Evolutionary conservation across 2,888 invertebrate species (phyloP), one percentile per base, ranked within the genome.

Genomic region (Hyposoter didymator): DNA sequence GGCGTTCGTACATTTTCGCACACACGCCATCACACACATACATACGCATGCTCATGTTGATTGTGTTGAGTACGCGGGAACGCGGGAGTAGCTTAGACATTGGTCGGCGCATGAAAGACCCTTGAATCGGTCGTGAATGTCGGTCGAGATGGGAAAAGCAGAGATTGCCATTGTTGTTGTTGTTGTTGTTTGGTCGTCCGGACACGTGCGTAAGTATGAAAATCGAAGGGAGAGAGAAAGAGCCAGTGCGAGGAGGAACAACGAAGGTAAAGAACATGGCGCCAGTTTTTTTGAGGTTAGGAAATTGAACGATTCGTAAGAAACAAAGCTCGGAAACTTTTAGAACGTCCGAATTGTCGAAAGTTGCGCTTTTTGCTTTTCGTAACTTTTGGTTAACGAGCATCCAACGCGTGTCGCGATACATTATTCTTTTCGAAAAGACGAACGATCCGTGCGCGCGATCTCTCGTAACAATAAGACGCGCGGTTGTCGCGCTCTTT

Each of bases 121-220:
- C 28, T 59, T 12, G 3, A 4, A 28, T 22, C 49, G 22, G 22
- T 28, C n/a, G 17, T 47, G 17, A 47, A 47, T 47, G n/a, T 22
- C 49, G 22, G 22, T 28, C n/a, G 17, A 59, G 28, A 59, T 28
- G 12, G 55, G 55, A 28, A 12, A 28, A 22, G 28, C 55, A 59
- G 55, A 59, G 22, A 28, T 59, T 59, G 55, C 12, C 55, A 59
- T 28, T 59, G 55, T 59, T 28, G 22, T 59, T 59, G 55, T 12
- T 28, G 28, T 28, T 59, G 55, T 59, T 28, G 22, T 10, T 22
- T 22, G 55, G 55, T 28, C 22, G 22, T 22, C 22, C 55, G 55
- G 55, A 59, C 55, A 59, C 55, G 55, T 28, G 55, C 55, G 55
- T 59, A 28, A 59, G 55, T 59, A 59, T 28, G 12, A 22, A 59